Base-by-base conservation (phyloP, 2,113 vertebrate species). In the Pygoscelis antarcticus region DNA sequence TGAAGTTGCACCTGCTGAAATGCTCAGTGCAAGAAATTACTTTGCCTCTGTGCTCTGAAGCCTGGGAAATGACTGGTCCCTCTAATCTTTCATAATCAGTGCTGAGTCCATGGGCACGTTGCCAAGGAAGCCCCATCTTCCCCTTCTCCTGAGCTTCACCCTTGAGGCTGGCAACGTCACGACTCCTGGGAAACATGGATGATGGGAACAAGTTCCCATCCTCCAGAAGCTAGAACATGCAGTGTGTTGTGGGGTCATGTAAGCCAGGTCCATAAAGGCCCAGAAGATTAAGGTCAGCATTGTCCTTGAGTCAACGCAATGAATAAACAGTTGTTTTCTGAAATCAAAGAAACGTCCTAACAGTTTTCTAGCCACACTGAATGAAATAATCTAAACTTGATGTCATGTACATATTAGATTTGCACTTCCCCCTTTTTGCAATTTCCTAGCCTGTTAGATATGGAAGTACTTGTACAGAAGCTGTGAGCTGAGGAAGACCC, bases 231-330 rank as follows among this genome's bases (percentile, higher is more conserved):
- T 19, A 23, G 44, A 69, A 80, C 16, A 52, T 30, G 4, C 18
- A 52, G 15, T 1, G 16, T 52, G 2, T 26, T 40, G 15, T n/a
- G 7, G 10, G 2, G 10, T 68, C 23, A 20, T 26, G 3, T 32
- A 75, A 83, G 3, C 9, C 19, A 42, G 6, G 25, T 70, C 6
- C 16, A 29, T 52, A 65, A 68, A 25, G 8, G 3, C 7, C 25
- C 2, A 29, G 25, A 75, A 85, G 36, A 60, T 55, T 68, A 71
- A 36, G 6, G 13, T 46, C 40, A 36, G 1, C 13, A 38, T 34
- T 60, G 10, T 18, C 8, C 18, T 84, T 46, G 6, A n/a, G 7
- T 58, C 34, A 83, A 57, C 2, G 47, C 4, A 47, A 5, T 16
- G 10, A 83, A 64, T 57, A 64, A 85, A 86, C 3, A 1, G 6